Percentiles rank a stretch among this genome's conserved stretches.
Evolutionary conservation across 2,797 vertebrate species (phyloP).

Genomic region (Periophthalmus magnuspinnatus): DNA sequence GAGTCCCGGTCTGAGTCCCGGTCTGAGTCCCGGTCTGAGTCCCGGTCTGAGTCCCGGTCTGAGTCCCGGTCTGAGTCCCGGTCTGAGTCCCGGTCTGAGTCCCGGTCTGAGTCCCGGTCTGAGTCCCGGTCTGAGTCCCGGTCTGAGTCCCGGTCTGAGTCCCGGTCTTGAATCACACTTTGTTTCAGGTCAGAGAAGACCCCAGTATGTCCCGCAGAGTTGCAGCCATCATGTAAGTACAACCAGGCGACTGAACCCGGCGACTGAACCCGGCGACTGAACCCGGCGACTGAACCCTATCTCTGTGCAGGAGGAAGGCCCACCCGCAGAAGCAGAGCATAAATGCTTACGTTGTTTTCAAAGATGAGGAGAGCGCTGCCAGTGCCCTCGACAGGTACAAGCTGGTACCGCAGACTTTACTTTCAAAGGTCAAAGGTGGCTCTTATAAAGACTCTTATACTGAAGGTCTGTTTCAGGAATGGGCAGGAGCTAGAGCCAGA

Average conservation of each 20-base stretch:
- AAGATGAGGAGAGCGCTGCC: slow-evolving; percentile 73
- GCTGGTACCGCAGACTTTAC: neutral
- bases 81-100: neutral
- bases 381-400: slow-evolving; percentile 82
- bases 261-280: neutral
- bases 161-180: neutral
- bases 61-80: neutral
- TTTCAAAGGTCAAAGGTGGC: too few relatives aligned
- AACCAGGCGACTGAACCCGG: neutral
- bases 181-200: slow-evolving; percentile 87
- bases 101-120: too few relatives aligned
- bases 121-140: neutral
- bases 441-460: too few relatives aligned
- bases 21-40: too few relatives aligned
- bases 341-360: slow-evolving; percentile 93
- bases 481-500: slow-evolving; percentile 85
- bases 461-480: slow-evolving; percentile 76
- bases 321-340: slow-evolving; percentile 87
- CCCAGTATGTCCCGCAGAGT: slow-evolving; percentile 82
- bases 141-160: neutral
- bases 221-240: slow-evolving; percentile 82
- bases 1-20: neutral
- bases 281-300: neutral
- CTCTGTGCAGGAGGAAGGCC: slow-evolving; percentile 79
- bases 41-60: neutral